Evolutionary conservation across 2,797 vertebrate species (phyloP).

Genomic region (Hypotaenidia okinawae): DNA sequence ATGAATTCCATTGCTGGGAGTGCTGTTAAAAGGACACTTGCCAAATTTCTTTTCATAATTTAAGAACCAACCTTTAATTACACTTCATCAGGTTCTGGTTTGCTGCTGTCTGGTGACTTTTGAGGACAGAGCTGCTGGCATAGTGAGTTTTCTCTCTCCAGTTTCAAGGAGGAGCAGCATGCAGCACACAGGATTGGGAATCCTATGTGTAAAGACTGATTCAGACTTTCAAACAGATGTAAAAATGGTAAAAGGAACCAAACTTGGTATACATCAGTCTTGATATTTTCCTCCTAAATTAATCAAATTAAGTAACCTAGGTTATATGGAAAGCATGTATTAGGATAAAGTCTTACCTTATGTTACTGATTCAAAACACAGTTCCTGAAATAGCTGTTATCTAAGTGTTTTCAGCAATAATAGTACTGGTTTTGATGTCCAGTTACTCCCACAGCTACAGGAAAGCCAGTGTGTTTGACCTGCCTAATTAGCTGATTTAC

Average conservation of each 20-base stretch:
- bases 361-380: not conserved
- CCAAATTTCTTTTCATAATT: not conserved
- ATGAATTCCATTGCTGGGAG: not conserved
- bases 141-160: rapidly evolving
- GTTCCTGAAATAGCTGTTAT: not conserved
- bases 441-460: not conserved
- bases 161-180: not conserved
- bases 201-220: not conserved
- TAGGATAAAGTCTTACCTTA: not conserved
- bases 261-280: not conserved
- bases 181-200: not conserved
- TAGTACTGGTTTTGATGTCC: not conserved
- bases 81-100: not conserved
- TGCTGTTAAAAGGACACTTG: not conserved
- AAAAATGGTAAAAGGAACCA: not conserved
- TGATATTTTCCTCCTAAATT: not conserved
- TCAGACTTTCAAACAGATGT: not conserved
- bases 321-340: not conserved
- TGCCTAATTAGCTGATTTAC: not conserved
- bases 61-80: not conserved
- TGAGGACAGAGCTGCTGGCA: not conserved
- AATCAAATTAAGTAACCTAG: no score
- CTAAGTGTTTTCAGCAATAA: not conserved
- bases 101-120: not conserved
- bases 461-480: not conserved